These are phyloP conservation scores for Colinus virginianus DNA, from an alignment of 2,113 vertebrate genomes.

Conservation along the genomic window DNA sequence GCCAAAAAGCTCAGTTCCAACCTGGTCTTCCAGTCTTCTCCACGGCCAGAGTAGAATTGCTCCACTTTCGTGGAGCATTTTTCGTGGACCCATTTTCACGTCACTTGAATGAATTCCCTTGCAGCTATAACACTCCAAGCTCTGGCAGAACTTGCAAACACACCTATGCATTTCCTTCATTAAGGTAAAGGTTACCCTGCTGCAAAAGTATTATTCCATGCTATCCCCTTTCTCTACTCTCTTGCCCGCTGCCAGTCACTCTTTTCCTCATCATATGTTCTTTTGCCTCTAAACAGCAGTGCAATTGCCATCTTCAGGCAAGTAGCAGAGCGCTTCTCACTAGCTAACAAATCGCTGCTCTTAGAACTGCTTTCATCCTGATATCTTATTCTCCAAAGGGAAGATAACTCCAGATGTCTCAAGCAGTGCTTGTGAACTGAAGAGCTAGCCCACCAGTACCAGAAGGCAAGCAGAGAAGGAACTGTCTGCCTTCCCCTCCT, in stretches of 20 bases:
- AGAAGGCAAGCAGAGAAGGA: neutral
- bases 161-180: neutral
- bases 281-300: neutral
- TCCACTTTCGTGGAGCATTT: no score
- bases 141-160: neutral
- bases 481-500: neutral
- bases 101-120: neutral
- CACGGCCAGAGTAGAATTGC: neutral
- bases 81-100: neutral
- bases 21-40: neutral
- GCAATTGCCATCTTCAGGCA: neutral
- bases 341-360: no score
- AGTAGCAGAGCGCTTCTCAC: neutral
- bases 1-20: neutral
- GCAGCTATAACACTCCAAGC: rapidly evolving
- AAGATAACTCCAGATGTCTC: neutral
- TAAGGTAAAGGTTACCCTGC: neutral
- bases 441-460: neutral
- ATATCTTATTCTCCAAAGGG: neutral
- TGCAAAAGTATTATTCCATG: neutral
- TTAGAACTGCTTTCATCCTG: neutral
- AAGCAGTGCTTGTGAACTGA: neutral
- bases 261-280: no score
- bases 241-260: neutral
- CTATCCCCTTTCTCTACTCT: neutral